phyloP scores from a whole-genome alignment of 2,113 vertebrate genomes.

The Carettochelys insculpta region DNA sequence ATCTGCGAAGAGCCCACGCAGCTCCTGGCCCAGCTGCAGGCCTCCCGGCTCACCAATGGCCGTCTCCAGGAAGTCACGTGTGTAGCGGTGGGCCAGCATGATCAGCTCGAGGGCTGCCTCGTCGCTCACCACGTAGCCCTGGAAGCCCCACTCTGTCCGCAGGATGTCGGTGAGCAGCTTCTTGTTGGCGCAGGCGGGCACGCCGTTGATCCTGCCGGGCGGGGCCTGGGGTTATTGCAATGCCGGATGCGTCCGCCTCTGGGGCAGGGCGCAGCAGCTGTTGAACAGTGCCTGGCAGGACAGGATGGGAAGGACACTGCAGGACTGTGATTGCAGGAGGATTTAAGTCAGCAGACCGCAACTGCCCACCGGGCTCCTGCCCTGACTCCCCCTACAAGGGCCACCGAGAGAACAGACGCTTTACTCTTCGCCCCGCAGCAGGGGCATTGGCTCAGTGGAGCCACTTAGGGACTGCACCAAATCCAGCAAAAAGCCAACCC shows the following conservation, averaged over 20 bases:
- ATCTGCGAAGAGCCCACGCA: too few relatives aligned
- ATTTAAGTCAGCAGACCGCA: background rate
- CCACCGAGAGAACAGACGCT: background rate
- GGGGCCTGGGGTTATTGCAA: background rate
- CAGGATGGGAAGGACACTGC: background rate
- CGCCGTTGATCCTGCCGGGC: constrained; percentile 60
- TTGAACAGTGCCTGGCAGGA: background rate
- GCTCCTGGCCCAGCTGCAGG: accelerated
- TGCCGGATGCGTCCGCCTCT: accelerated
- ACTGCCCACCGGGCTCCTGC: too few relatives aligned
- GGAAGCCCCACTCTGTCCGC: constrained; percentile 70
- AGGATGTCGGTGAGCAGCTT: constrained; percentile 70
- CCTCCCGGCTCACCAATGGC: constrained; percentile 48
- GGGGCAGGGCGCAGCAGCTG: background rate
- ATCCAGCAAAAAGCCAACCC: background rate
- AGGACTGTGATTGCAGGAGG: background rate
- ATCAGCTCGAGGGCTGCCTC: constrained; percentile 74
- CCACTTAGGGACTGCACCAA: background rate
- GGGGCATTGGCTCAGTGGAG: background rate
- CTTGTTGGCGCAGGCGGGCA: constrained; percentile 72
- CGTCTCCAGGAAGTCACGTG: constrained; percentile 62
- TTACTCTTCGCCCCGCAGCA: background rate
- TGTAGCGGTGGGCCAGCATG: constrained; percentile 64
- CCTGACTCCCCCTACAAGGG: background rate
- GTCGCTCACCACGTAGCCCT: constrained; percentile 73